phyloP scores from a whole-genome alignment of 2,888 invertebrate genomes.

The Epistrophe eligans region DNA sequence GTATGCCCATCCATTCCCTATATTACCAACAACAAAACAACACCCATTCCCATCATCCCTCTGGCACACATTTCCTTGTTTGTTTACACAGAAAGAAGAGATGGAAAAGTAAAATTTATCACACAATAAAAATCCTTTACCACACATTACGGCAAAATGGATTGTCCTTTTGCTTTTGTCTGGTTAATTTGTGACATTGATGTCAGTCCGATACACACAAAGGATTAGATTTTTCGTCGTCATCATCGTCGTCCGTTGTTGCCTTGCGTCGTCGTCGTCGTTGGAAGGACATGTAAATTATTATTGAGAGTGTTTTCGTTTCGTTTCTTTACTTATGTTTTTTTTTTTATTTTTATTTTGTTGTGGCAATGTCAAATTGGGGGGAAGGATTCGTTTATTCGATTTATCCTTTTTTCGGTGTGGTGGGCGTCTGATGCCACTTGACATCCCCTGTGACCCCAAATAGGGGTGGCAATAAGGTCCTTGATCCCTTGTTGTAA shows the following conservation, averaged over 20 bases:
- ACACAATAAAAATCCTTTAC: slow-evolving; percentile 75
- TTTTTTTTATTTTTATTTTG: not conserved
- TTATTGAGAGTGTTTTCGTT: slow-evolving; percentile 73
- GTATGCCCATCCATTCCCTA: not conserved
- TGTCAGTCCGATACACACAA: slow-evolving; percentile 47
- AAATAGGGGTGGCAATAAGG: slow-evolving; percentile 52
- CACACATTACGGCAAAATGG: slow-evolving; percentile 75
- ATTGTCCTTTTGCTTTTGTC: slow-evolving; percentile 71
- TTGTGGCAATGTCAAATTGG: slow-evolving; percentile 15
- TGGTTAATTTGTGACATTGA: slow-evolving; percentile 58
- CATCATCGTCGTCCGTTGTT: not conserved
- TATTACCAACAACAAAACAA: not conserved
- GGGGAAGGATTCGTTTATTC: slow-evolving; percentile 53
- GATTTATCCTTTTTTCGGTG: slow-evolving; percentile 56
- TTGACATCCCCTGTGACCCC: slow-evolving; percentile 59
- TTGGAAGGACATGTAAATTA: slow-evolving; percentile 75
- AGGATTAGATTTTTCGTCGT: slow-evolving; percentile 36
- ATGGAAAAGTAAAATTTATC: slow-evolving; percentile 68
- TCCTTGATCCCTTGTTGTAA: slow-evolving; percentile 54
- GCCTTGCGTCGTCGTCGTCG: not conserved
- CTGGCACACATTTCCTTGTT: slow-evolving; percentile 19
- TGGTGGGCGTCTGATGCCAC: slow-evolving; percentile 23
- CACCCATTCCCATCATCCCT: not conserved
- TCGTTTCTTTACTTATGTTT: slow-evolving; percentile 40
- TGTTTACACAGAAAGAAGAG: slow-evolving; percentile 18